Percentiles rank a stretch among this genome's conserved stretches.
These are phyloP conservation scores for Sinocyclocheilus grahami DNA, from an alignment of 2,113 vertebrate genomes.

Conservation along the genomic window DNA sequence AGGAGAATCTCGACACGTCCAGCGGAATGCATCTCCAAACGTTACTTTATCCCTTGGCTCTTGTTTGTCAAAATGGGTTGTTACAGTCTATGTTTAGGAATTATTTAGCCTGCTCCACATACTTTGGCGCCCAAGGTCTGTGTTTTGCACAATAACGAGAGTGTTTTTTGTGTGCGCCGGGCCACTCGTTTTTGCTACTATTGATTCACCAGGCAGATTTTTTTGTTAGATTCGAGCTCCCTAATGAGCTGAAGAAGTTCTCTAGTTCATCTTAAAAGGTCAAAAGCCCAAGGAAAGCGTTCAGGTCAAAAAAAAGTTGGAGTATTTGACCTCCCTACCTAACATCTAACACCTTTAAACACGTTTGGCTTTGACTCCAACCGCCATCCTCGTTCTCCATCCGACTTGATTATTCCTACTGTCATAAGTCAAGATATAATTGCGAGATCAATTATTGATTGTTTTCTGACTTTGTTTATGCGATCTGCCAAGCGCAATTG, in stretches of 20 bases:
- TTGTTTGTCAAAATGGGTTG: constrained; percentile 12
- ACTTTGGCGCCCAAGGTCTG: constrained; percentile 36
- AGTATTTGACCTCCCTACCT: constrained; percentile 25
- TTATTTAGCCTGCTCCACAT: constrained; percentile 23
- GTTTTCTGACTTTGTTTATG: constrained; percentile 50
- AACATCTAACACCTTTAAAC: constrained; percentile 36
- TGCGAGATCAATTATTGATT: constrained; percentile 54
- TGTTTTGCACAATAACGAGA: constrained; percentile 29
- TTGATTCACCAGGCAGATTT: constrained; percentile 37
- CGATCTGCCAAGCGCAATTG: constrained; percentile 49
- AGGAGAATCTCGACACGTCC: constrained; percentile 7
- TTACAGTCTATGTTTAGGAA: constrained; percentile 9
- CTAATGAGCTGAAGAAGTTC: constrained; percentile 39
- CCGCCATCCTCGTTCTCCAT: not conserved
- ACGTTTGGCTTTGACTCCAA: constrained; percentile 29
- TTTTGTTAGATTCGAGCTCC: constrained; percentile 21
- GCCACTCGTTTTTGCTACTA: not conserved
- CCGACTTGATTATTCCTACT: constrained; percentile 30
- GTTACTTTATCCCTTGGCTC: not conserved
- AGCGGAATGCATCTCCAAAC: constrained; percentile 5
- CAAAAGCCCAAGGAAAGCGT: constrained; percentile 40
- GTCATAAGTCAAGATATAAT: constrained; percentile 52
- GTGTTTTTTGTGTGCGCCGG: not conserved
- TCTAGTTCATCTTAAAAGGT: constrained; percentile 39
- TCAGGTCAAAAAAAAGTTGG: constrained; percentile 22